phyloP scores from a whole-genome alignment of 2,113 vertebrate species.

The Microtus oregoni region DNA sequence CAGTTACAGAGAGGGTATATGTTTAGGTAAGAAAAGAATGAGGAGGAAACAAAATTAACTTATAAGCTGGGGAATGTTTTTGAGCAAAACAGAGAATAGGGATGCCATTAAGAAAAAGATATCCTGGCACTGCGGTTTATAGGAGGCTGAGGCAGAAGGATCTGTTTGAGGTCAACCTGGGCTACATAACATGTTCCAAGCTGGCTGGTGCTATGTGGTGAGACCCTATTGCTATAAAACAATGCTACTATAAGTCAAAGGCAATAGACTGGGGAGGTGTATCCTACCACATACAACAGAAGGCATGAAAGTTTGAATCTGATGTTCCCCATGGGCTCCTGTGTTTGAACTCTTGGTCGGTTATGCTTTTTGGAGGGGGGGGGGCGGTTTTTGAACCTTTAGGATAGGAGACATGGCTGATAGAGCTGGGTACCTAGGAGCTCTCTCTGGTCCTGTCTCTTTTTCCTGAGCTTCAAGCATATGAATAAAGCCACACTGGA shows the following conservation, averaged over 20 bases:
- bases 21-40: conserved; percentile 11
- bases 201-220: too few species aligned
- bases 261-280: background rate
- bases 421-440: background rate
- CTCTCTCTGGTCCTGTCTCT: background rate
- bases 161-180: too few species aligned
- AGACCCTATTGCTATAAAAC: background rate
- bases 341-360: background rate
- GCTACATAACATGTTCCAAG: background rate
- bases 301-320: background rate
- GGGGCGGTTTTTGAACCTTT: background rate
- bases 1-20: background rate
- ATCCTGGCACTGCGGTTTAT: background rate
- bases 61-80: background rate
- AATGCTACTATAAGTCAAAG: background rate
- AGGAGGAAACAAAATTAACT: background rate
- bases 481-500: background rate
- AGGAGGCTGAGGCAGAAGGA: background rate
- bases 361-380: background rate
- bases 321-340: background rate
- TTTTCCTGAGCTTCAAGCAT: background rate
- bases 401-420: background rate
- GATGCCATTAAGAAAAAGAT: background rate
- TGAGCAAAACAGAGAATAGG: background rate
- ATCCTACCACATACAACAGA: background rate